Evolutionary conservation across 2,888 invertebrate genomes (phyloP).

Genomic region (Periphyllus acericola): DNA sequence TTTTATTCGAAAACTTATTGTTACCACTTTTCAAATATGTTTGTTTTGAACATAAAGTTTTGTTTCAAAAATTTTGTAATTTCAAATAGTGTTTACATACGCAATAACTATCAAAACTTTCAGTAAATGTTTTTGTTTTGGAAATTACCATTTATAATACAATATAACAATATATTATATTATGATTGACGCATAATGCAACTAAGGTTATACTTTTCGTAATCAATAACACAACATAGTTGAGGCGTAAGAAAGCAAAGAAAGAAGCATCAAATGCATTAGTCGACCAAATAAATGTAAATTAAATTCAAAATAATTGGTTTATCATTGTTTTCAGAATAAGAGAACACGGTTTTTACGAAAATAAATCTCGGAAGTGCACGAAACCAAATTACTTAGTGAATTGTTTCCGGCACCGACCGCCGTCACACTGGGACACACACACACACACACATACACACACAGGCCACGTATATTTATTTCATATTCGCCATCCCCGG

Average conservation of each 20-base stretch:
- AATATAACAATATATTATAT: background rate
- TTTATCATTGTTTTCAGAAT: background rate
- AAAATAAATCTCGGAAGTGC: constrained; percentile 28
- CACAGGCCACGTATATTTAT: background rate
- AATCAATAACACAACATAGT: background rate
- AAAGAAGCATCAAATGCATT: background rate
- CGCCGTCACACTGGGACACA: too few relatives aligned
- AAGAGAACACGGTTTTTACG: background rate
- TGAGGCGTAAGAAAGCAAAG: background rate
- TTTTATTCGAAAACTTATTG: constrained; percentile 38
- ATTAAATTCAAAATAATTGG: constrained; percentile 16
- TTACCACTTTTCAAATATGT: constrained; percentile 25
- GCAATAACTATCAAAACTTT: constrained; percentile 36
- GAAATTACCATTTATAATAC: background rate
- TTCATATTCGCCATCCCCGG: constrained; percentile 30
- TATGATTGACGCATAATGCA: constrained; percentile 2
- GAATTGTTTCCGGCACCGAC: constrained; percentile 36
- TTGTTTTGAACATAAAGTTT: constrained; percentile 42
- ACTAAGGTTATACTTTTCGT: background rate
- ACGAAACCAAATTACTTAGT: constrained; percentile 33
- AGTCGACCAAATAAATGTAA: background rate
- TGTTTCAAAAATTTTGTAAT: constrained; percentile 11
- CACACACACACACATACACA: background rate
- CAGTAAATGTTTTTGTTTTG: background rate
- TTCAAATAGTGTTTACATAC: background rate